Percentiles rank a stretch among this genome's conserved stretches.
phyloP scores from a whole-genome alignment of 2,113 vertebrate species.

The Onychostoma macrolepis region DNA sequence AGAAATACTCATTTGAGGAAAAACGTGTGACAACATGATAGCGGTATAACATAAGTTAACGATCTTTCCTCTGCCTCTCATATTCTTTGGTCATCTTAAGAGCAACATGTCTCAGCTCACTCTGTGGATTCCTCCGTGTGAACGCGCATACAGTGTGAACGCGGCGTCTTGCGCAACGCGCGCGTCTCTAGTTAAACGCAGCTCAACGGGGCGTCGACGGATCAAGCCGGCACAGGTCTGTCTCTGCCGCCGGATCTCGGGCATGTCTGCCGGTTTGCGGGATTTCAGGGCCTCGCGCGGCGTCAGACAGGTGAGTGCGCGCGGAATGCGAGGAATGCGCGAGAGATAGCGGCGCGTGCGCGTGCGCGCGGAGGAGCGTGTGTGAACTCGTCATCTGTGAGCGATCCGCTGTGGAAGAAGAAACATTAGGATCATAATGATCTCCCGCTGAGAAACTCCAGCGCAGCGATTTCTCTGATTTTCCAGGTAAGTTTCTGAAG shows the following conservation, averaged over 20 bases:
- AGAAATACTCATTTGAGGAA: no score
- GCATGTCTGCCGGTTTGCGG: neutral
- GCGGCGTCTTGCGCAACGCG: constrained; percentile 24
- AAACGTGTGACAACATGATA: no score
- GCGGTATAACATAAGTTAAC: no score
- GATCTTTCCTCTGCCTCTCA: no score
- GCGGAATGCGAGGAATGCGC: constrained; percentile 69
- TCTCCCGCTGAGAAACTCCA: neutral
- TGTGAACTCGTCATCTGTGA: constrained; percentile 5
- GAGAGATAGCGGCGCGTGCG: constrained; percentile 30
- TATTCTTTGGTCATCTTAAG: no score
- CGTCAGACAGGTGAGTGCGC: constrained; percentile 30
- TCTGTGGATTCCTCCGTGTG: neutral
- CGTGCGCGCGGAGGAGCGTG: neutral
- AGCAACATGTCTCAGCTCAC: neutral
- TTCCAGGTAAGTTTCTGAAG: neutral
- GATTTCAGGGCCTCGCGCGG: neutral
- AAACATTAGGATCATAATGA: neutral
- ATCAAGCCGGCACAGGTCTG: constrained; percentile 44
- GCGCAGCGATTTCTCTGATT: neutral
- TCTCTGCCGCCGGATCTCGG: neutral
- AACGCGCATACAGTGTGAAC: constrained; percentile 4
- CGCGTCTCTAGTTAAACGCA: neutral
- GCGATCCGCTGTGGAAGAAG: neutral
- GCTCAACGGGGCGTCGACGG: neutral